phyloP scores from a whole-genome alignment of 2,113 vertebrate genomes.

The Apistogramma diplotaenia region DNA sequence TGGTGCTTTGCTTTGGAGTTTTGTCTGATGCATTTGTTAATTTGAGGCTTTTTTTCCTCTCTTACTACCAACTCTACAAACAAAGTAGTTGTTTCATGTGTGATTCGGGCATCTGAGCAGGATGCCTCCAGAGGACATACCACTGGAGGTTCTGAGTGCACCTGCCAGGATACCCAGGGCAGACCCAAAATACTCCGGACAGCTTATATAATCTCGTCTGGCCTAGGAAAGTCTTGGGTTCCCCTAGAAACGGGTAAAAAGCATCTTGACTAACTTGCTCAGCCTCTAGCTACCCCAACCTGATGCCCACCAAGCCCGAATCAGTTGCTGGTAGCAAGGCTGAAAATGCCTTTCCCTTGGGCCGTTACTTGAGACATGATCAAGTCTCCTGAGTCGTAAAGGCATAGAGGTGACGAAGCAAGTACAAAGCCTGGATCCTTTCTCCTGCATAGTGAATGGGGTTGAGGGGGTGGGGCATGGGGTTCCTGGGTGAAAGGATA shows the following conservation, averaged over 20 bases:
- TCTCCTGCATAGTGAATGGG: constrained; percentile 34
- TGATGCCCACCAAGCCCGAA: background rate
- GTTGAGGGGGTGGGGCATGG: background rate
- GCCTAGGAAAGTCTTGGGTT: background rate
- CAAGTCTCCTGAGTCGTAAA: constrained; percentile 59
- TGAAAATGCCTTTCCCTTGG: constrained; percentile 47
- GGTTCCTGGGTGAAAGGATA: constrained; percentile 36
- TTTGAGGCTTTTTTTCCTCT: background rate
- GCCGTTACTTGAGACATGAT: constrained; percentile 65
- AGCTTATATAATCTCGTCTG: background rate
- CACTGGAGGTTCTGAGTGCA: background rate
- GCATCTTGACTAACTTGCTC: background rate
- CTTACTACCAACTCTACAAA: background rate
- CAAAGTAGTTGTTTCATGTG: background rate
- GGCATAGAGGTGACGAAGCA: constrained; percentile 68
- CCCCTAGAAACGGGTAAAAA: background rate
- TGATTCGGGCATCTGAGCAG: background rate
- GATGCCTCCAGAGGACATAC: background rate
- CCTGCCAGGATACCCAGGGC: background rate
- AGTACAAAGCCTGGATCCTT: constrained; percentile 63
- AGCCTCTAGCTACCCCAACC: background rate
- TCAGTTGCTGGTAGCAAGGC: constrained; percentile 19
- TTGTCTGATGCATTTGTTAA: background rate
- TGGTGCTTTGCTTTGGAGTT: background rate
- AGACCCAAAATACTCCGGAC: background rate